A percentile compares a stretch with the other conserved stretches of the same genome.
These are phyloP conservation scores for Stigmatopora nigra DNA, from an alignment of 2,113 vertebrate species.

Conservation along the genomic window DNA sequence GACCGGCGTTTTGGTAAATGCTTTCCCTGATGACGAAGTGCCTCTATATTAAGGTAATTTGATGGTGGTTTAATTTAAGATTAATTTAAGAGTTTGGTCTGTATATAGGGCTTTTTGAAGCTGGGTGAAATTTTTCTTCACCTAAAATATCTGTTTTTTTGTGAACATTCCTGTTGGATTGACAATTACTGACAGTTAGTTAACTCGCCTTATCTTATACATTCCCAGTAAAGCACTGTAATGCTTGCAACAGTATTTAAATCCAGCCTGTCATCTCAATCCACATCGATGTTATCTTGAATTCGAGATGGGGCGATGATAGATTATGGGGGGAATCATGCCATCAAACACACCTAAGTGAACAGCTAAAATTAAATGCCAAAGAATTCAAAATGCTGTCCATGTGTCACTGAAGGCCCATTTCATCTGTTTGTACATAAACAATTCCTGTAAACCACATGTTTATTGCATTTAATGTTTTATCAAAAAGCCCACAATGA, in stretches of 20 bases:
- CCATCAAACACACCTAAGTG: not conserved
- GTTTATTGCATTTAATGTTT: not conserved
- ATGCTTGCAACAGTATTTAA: not conserved
- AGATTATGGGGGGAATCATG: not conserved
- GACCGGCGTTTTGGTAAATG: slow-evolving; percentile 1
- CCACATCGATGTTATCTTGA: not conserved
- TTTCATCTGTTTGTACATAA: not conserved
- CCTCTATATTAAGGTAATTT: not conserved
- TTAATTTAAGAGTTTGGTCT: not conserved
- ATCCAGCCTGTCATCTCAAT: not conserved
- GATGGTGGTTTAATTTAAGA: not conserved
- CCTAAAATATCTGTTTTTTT: not conserved
- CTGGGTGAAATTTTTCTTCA: not conserved
- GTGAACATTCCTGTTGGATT: not conserved
- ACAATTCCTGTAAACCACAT: not conserved
- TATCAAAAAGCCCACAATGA: not conserved
- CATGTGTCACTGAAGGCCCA: not conserved
- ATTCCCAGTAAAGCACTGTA: not conserved
- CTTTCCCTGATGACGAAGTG: not conserved
- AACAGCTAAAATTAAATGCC: not conserved
- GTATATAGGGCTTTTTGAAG: not conserved
- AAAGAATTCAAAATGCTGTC: not conserved
- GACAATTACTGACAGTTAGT: not conserved
- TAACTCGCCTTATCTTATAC: not conserved
- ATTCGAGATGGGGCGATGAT: not conserved